These are phyloP conservation scores for Danionella cerebrum DNA, from an alignment of 2,113 vertebrate species.

Conservation along the genomic window DNA sequence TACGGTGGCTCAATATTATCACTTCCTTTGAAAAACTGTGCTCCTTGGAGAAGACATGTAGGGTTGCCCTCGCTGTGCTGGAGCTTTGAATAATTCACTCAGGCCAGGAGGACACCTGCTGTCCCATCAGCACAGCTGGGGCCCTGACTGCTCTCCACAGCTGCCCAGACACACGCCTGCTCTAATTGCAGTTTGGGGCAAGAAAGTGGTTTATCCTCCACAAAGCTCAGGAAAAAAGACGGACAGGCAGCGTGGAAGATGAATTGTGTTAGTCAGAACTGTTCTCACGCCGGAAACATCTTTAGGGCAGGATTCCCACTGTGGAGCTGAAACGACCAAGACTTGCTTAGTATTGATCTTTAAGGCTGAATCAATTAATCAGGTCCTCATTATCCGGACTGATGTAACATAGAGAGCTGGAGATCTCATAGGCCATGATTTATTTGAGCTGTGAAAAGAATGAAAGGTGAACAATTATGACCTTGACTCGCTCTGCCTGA, in stretches of 20 bases:
- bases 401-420: neutral
- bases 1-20: slow-evolving; percentile 44
- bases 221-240: slow-evolving; percentile 21
- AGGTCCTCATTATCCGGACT: neutral
- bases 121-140: slow-evolving; percentile 47
- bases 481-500: slow-evolving; percentile 16
- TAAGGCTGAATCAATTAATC: slow-evolving; percentile 22
- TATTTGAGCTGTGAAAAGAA: neutral
- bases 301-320: slow-evolving; percentile 10
- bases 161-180: slow-evolving; percentile 33
- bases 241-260: neutral
- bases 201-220: slow-evolving; percentile 38
- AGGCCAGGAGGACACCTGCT: slow-evolving; percentile 60
- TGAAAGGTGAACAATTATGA: neutral
- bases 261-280: neutral
- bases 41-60: slow-evolving; percentile 45
- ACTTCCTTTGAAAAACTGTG: slow-evolving; percentile 47
- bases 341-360: slow-evolving; percentile 26
- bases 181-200: slow-evolving; percentile 46
- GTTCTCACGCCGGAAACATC: slow-evolving; percentile 1
- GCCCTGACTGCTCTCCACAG: slow-evolving; percentile 13
- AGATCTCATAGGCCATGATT: neutral
- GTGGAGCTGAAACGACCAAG: neutral
- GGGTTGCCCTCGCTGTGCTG: slow-evolving; percentile 46
- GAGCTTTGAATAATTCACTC: slow-evolving; percentile 57